Evolutionary conservation across 2,113 vertebrate genomes (phyloP).

Genomic region (Aspidoscelis tigris): DNA sequence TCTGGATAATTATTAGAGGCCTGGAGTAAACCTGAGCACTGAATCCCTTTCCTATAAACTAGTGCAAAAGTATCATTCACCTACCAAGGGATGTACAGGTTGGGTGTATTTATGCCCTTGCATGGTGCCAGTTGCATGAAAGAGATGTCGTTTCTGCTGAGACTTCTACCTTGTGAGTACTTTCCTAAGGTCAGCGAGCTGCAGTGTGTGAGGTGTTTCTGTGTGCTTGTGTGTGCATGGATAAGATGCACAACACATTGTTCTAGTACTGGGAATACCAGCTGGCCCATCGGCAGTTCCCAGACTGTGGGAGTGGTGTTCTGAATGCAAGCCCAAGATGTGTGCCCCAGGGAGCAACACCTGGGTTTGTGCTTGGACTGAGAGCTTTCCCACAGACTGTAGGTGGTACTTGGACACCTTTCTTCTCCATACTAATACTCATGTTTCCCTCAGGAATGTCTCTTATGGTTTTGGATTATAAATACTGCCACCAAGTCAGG

Average conservation of each 20-base stretch:
- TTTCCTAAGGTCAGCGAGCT: neutral
- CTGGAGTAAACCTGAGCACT: neutral
- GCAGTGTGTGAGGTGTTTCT: neutral
- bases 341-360: constrained; percentile 18
- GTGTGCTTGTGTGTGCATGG: neutral
- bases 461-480: constrained; percentile 12
- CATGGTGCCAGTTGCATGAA: neutral
- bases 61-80: neutral
- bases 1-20: neutral
- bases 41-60: neutral
- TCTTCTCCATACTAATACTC: constrained; percentile 7
- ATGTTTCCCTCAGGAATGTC: constrained; percentile 36
- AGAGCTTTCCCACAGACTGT: constrained; percentile 22
- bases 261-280: neutral
- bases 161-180: neutral
- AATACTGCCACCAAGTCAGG: constrained; percentile 18
- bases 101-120: neutral
- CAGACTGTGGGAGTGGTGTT: constrained; percentile 9
- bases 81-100: neutral
- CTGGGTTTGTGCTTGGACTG: constrained; percentile 3
- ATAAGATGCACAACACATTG: neutral
- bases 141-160: neutral
- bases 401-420: constrained; percentile 21
- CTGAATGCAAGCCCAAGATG: constrained; percentile 8
- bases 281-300: constrained; percentile 21